Conservation (phyloP, 1,140 invertebrate genomes). For the Drosophila erecta region DNA sequence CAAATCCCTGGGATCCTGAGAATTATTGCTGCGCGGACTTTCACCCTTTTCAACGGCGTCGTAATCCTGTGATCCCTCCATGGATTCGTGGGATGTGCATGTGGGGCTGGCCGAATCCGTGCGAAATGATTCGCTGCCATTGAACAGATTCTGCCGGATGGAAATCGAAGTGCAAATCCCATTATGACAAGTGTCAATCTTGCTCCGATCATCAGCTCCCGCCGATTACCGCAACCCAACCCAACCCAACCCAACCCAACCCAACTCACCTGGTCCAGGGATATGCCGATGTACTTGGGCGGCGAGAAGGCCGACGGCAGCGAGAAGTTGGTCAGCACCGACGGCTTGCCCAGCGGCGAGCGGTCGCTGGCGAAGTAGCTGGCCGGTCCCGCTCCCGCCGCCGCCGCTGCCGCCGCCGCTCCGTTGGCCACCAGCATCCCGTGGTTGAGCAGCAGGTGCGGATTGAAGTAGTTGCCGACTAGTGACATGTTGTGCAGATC, state of each 20-base stretch:
- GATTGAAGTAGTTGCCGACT: conserved; percentile 84
- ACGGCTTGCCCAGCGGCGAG: conserved; percentile 77
- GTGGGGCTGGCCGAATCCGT: conserved; percentile 84
- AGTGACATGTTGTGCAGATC: conserved; percentile 85
- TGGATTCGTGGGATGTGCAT: conserved; percentile 84
- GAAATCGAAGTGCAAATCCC: conserved; percentile 50
- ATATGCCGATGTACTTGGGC: conserved; percentile 84
- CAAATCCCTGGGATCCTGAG: conserved; percentile 84
- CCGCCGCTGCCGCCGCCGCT: conserved; percentile 66
- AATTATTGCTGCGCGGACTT: conserved; percentile 84
- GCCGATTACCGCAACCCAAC: neutral
- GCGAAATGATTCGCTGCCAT: conserved; percentile 84
- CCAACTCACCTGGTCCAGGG: conserved; percentile 81
- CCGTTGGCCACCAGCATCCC: conserved; percentile 80
- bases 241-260: neutral
- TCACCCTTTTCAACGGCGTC: conserved; percentile 84
- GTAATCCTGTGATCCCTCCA: conserved; percentile 84
- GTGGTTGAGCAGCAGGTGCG: conserved; percentile 83
- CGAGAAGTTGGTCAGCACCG: conserved; percentile 83
- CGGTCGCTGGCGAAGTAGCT: conserved; percentile 81
- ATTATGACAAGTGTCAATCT: conserved; percentile 79
- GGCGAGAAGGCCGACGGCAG: conserved; percentile 84
- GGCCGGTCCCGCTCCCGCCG: conserved; percentile 63
- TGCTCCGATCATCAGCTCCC: conserved; percentile 37
- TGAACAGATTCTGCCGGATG: conserved; percentile 78